Percentiles rank a stretch among this genome's conserved stretches.
phyloP scores from a whole-genome alignment of 2,797 vertebrate species.

The Petrocephalus schoutedeni region DNA sequence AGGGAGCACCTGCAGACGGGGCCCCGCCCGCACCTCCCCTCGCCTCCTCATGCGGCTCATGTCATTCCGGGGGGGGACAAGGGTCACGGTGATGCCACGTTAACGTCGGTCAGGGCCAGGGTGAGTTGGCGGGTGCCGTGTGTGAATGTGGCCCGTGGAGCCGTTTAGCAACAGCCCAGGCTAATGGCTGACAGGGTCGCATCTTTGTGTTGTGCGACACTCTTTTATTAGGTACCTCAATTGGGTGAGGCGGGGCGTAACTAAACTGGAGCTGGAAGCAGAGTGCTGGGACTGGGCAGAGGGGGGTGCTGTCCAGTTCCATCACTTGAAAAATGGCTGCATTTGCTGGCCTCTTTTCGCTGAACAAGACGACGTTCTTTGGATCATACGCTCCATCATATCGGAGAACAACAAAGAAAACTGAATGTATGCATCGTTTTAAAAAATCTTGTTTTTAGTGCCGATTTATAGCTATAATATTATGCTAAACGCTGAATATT shows the following conservation, averaged over 20 bases:
- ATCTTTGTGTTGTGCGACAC: background rate
- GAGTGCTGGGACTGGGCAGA: background rate
- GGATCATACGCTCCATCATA: background rate
- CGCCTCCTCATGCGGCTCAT: conserved; percentile 16
- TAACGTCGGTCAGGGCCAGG: background rate
- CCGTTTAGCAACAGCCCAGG: background rate
- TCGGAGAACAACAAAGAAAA: background rate
- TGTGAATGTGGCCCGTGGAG: background rate
- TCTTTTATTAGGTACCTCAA: background rate
- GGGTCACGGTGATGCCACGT: background rate
- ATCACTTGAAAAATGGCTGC: background rate
- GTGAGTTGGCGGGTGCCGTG: background rate
- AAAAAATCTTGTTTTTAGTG: background rate
- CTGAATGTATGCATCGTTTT: background rate
- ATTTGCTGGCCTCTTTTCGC: background rate
- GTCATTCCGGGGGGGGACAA: background rate
- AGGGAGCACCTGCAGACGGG: conserved; percentile 84
- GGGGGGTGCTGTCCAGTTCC: background rate
- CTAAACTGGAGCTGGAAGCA: background rate
- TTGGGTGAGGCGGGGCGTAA: background rate
- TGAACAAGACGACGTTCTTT: background rate
- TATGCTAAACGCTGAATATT: background rate
- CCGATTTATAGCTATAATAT: background rate
- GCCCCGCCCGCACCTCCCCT: conserved; percentile 68
- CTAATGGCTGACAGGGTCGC: background rate